Conservation (phyloP, 2,113 vertebrate genomes). For the Mobula hypostoma region DNA sequence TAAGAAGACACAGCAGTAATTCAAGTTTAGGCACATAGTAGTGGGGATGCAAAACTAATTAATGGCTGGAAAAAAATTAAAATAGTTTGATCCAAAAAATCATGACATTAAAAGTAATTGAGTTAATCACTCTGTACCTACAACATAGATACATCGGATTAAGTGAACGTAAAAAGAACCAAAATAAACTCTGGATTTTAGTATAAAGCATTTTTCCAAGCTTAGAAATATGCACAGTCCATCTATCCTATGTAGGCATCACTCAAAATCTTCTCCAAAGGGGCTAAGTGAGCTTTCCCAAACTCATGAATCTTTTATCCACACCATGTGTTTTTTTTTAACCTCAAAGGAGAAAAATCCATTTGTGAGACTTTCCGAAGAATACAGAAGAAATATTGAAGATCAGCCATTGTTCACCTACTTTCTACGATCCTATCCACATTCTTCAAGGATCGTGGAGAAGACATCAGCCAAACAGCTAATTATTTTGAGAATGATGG, state of each 20-base stretch:
- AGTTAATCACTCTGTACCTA: not conserved
- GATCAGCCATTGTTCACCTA: not conserved
- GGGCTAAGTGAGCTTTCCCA: too few species aligned
- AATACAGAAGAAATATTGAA: not conserved
- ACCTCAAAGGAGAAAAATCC: not conserved
- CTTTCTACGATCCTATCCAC: too few species aligned
- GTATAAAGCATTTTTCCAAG: not conserved
- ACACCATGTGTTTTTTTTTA: not conserved
- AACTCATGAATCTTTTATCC: not conserved
- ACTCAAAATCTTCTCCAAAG: conserved; percentile 8
- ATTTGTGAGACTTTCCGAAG: not conserved
- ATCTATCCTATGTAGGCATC: not conserved
- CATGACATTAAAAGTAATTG: not conserved
- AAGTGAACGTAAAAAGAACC: too few species aligned
- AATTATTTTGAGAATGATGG: not conserved
- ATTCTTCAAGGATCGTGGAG: too few species aligned
- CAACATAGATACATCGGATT: not conserved
- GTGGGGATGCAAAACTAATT: too few species aligned
- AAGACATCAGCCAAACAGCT: not conserved
- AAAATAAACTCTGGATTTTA: not conserved
- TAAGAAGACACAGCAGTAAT: too few species aligned
- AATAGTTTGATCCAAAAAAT: too few species aligned
- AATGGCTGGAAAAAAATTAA: too few species aligned
- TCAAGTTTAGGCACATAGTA: too few species aligned
- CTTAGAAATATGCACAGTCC: not conserved